phyloP scores from a whole-genome alignment of 2,113 vertebrate genomes.

The Litocranius walleri region DNA sequence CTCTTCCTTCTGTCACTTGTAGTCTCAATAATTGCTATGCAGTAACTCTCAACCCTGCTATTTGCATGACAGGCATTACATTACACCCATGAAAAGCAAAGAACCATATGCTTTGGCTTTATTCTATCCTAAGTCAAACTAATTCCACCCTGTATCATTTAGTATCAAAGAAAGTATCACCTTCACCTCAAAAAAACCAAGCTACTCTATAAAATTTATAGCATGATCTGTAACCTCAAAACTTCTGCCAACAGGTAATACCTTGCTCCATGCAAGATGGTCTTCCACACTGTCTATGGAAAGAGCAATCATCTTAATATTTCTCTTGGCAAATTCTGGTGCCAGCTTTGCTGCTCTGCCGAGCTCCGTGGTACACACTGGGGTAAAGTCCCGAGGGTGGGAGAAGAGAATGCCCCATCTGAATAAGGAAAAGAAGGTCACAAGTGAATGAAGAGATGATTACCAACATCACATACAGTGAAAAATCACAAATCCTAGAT shows the following conservation, averaged over 20 bases:
- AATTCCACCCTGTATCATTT: background rate
- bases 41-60: background rate
- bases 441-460: background rate
- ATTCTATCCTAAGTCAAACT: background rate
- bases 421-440: constrained; percentile 30
- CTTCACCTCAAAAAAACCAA: background rate
- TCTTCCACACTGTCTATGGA: constrained; percentile 94
- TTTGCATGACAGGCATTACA: background rate
- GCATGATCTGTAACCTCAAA: background rate
- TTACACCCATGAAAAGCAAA: background rate
- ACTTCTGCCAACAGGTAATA: constrained; percentile 48
- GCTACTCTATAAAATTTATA: background rate
- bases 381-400: constrained; percentile 95
- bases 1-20: background rate
- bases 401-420: constrained; percentile 98
- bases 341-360: constrained; percentile 87
- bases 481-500: background rate
- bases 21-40: background rate
- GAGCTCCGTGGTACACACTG: constrained; percentile 97
- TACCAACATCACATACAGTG: too few relatives aligned
- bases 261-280: constrained; percentile 94
- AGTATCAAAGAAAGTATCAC: background rate
- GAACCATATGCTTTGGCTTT: background rate
- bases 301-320: constrained; percentile 95
- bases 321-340: constrained; percentile 89